Base-by-base conservation (phyloP, 2,797 vertebrate genomes). In the Acrossocheilus wenchowensis region DNA sequence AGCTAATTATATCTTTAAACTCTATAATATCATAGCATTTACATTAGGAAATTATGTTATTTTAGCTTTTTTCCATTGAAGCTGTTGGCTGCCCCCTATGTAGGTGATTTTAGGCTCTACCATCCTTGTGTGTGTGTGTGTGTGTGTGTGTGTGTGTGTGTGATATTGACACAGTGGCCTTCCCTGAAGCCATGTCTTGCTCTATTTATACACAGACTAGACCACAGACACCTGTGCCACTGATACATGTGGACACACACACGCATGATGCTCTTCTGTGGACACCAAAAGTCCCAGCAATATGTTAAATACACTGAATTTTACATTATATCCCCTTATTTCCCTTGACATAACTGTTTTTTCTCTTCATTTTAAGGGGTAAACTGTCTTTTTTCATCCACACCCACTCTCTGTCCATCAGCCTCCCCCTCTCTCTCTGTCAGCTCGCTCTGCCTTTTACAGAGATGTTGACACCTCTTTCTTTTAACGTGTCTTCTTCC, bases 171-270 rank as follows among this genome's bases (percentile, higher is more conserved):
- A 41, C 50, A 17, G 36, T 90, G 78, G 19, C 87, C 89, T 90
- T 69, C 75, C 85, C 85, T 88, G 43, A 45, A 88, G 87, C 77
- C 43, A 66, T 83, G 87, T 86, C 82, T 79, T 79, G 60, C 36
- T 87, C 72, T 83, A 88, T 90, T 90, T 81, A 87, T 85, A 82
- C 66, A 83, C 26, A 82, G 73, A 85, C 78, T 80, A 78, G 72
- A 82, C 72, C 81, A 68, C 39, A 74, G 81, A 78, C 87, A 88
- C 89, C 82, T 88, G 82, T 87, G 87, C 69, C 80, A 83, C 52
- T 78, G 64, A 80, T 72, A 77, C 62, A 45, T 21, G 52, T 50
- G 48, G 36, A 84, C 69, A 71, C 62, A 75, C 17, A 84, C 69
- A 62, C 23, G 75, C n/a, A 64, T 60, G 23, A 71, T 48, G 9